Evolutionary conservation across 2,113 vertebrate genomes (phyloP).

Genomic region (Odobenus rosmarus): DNA sequence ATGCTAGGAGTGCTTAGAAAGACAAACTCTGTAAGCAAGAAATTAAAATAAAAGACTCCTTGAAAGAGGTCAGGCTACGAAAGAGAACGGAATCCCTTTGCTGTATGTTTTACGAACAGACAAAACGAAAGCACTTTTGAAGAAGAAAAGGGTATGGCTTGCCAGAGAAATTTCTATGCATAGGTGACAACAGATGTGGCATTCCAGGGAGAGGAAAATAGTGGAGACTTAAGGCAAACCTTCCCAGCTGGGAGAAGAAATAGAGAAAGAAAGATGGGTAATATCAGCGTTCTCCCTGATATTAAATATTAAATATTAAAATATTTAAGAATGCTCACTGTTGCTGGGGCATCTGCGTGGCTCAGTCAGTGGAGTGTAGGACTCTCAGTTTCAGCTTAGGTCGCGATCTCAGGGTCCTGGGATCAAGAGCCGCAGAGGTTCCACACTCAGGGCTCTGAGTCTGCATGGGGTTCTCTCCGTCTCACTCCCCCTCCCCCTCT

Average conservation of each 20-base stretch:
- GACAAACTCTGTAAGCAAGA: background rate
- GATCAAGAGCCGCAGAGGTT: background rate
- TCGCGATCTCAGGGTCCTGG: background rate
- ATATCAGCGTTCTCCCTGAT: background rate
- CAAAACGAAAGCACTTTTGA: constrained; percentile 4
- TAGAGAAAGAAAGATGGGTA: background rate
- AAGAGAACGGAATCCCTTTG: background rate
- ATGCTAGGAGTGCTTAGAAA: background rate
- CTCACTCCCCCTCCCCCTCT: background rate
- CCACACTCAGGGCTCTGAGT: background rate
- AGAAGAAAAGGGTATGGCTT: background rate
- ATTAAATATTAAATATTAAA: background rate
- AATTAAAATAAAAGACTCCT: background rate
- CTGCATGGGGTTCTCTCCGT: background rate
- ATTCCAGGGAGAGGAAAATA: background rate
- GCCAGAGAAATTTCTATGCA: background rate
- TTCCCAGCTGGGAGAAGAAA: background rate
- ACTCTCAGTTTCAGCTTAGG: background rate
- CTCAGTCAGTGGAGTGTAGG: background rate
- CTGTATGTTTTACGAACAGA: background rate
- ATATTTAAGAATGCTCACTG: background rate
- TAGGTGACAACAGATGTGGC: background rate
- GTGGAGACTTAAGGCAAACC: background rate
- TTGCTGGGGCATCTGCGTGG: background rate
- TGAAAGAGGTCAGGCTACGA: background rate